Evolutionary conservation across 2,888 invertebrate genomes (phyloP).

Genomic region (Chaetogeoica ovagalla): DNA sequence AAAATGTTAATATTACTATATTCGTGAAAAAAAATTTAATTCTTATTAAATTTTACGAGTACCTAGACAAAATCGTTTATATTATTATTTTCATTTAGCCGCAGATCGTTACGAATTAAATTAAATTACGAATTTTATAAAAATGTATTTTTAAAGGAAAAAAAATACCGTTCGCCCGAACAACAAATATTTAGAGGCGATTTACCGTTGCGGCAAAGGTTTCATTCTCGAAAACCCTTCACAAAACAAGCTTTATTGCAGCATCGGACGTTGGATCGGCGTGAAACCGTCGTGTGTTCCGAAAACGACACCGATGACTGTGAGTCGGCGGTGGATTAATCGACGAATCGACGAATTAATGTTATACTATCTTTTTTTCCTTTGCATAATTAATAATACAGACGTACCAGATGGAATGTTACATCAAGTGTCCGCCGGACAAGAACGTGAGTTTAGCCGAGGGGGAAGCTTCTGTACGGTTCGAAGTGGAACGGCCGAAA

Average conservation of each 20-base stretch:
- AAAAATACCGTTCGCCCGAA: conserved; percentile 21
- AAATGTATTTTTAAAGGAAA: conserved; percentile 6
- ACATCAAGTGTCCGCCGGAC: conserved; percentile 38
- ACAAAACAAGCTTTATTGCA: conserved; percentile 19
- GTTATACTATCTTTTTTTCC: not conserved
- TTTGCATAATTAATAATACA: not conserved
- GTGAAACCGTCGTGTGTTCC: conserved; percentile 28
- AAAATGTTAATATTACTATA: no score
- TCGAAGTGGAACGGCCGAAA: conserved; percentile 21
- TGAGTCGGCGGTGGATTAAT: not conserved
- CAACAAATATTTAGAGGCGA: conserved; percentile 35
- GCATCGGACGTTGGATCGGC: conserved; percentile 33
- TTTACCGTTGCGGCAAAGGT: conserved; percentile 28
- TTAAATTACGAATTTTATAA: no score
- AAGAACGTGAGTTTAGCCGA: conserved; percentile 19
- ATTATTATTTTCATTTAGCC: no score
- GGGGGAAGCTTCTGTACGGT: not conserved
- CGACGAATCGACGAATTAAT: no score
- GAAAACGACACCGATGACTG: conserved; percentile 39
- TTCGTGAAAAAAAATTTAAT: no score
- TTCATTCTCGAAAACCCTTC: conserved; percentile 36
- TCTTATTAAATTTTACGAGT: no score
- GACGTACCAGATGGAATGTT: conserved; percentile 37
- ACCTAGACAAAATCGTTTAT: no score
- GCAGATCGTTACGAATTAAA: no score